These are phyloP conservation scores for Isichthys henryi DNA, from an alignment of 2,113 vertebrate species.

Conservation along the genomic window DNA sequence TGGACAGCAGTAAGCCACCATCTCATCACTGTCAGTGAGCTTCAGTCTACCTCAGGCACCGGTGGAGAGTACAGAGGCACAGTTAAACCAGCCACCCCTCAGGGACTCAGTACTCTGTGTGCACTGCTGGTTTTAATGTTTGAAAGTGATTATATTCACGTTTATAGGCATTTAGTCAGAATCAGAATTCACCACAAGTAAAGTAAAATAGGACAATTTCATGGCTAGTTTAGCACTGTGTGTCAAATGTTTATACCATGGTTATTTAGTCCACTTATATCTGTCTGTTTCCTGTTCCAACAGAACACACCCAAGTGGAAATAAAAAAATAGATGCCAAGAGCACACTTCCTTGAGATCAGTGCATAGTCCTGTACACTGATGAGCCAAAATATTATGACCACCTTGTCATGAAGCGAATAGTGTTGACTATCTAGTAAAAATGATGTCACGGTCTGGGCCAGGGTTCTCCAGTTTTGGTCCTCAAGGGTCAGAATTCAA, in stretches of 20 bases:
- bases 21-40: conserved; percentile 20
- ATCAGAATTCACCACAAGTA: neutral
- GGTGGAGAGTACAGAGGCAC: neutral
- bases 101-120: neutral
- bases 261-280: neutral
- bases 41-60: neutral
- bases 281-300: neutral
- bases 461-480: neutral
- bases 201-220: neutral
- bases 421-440: neutral
- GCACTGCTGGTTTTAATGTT: neutral
- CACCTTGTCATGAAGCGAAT: neutral
- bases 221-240: neutral
- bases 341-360: neutral
- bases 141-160: neutral
- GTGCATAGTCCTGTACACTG: neutral
- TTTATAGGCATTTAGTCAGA: neutral
- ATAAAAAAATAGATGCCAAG: neutral
- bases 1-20: neutral
- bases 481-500: neutral
- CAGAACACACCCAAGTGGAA: neutral
- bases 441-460: neutral
- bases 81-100: neutral
- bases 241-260: neutral
- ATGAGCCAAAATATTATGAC: neutral